Conservation (phyloP, 2,113 vertebrate species). For the Mohoua ochrocephala region DNA sequence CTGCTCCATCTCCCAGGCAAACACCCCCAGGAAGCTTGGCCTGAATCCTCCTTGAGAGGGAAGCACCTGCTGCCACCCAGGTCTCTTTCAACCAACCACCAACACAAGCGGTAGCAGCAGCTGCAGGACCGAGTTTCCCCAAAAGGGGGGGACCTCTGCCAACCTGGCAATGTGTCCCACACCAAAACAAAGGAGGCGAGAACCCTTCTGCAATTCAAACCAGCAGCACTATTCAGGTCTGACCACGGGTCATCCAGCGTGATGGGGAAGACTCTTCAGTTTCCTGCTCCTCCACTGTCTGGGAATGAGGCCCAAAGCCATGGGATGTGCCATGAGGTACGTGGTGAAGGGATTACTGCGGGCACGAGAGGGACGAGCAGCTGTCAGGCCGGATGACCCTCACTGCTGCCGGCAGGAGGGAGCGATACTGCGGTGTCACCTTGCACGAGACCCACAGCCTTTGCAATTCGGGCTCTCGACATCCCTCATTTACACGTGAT, state of each 20-base stretch:
- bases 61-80: background rate
- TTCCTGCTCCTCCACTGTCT: background rate
- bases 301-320: background rate
- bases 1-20: background rate
- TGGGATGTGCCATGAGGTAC: background rate
- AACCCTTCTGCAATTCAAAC: background rate
- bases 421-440: background rate
- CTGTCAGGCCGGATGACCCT: accelerated
- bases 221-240: background rate
- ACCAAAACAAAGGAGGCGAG: background rate
- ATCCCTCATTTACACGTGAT: background rate
- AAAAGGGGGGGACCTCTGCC: background rate
- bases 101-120: background rate
- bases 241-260: accelerated
- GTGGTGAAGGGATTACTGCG: background rate
- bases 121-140: background rate
- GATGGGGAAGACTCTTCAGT: background rate
- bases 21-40: too few species aligned
- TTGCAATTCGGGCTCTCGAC: background rate
- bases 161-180: accelerated
- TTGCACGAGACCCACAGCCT: background rate
- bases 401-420: background rate
- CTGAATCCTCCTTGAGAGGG: background rate
- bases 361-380: accelerated
- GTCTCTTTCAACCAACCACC: background rate